Evolutionary conservation across 2,113 vertebrate genomes (phyloP).

Genomic region (Scalopus aquaticus): DNA sequence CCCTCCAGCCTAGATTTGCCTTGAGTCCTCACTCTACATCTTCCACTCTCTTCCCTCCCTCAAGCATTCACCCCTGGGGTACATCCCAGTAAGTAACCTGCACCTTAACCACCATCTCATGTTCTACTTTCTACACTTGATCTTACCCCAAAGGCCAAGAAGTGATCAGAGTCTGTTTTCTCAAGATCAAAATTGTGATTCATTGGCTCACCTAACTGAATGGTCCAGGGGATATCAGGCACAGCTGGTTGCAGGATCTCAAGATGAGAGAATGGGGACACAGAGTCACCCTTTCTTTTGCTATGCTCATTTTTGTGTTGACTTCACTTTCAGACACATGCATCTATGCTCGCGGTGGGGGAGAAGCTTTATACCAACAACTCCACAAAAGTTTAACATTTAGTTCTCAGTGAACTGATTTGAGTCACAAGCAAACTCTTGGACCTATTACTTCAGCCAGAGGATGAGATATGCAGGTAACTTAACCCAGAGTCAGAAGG

Average conservation of each 20-base stretch:
- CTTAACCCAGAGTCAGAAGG: neutral
- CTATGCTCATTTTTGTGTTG: neutral
- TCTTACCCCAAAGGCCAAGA: no score
- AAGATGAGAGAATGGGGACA: rapidly evolving
- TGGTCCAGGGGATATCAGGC: neutral
- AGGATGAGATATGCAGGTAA: neutral
- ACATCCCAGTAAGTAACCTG: neutral
- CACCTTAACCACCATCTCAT: neutral
- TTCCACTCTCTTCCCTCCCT: neutral
- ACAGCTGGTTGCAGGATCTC: neutral
- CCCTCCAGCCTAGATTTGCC: neutral
- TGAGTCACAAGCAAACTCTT: neutral
- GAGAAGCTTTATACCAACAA: neutral
- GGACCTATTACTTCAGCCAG: neutral
- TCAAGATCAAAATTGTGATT: neutral
- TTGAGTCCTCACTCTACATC: neutral
- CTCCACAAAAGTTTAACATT: neutral
- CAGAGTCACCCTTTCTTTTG: no score
- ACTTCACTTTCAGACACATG: neutral
- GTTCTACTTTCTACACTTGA: neutral
- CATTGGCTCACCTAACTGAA: neutral
- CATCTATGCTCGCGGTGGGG: rapidly evolving
- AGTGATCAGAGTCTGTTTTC: neutral
- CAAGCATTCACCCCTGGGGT: neutral
- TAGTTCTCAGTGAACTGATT: neutral